These are phyloP conservation scores for Perccottus glenii DNA, from an alignment of 2,113 vertebrate genomes.

Conservation along the genomic window DNA sequence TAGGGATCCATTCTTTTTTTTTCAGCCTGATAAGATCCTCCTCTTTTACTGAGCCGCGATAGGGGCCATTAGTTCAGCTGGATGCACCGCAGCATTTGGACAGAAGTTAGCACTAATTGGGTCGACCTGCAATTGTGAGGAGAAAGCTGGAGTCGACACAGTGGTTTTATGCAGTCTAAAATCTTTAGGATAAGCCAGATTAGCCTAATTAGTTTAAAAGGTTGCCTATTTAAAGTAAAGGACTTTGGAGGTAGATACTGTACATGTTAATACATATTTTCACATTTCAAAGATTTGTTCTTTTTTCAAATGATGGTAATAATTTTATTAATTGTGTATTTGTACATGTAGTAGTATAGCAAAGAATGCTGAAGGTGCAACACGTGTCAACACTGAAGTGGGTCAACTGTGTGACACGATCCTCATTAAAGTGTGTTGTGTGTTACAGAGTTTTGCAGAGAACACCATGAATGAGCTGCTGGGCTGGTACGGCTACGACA, in stretches of 20 bases:
- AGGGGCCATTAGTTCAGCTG: slow-evolving; percentile 34
- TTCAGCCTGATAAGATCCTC: slow-evolving; percentile 27
- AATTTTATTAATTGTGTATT: slow-evolving; percentile 7
- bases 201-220: slow-evolving; percentile 24
- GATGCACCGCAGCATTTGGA: slow-evolving; percentile 31
- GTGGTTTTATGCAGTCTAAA: slow-evolving; percentile 2
- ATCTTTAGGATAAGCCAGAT: slow-evolving; percentile 21
- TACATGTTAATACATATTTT: slow-evolving; percentile 1
- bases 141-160: not conserved
- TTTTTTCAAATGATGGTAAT: not conserved
- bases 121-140: slow-evolving; percentile 23
- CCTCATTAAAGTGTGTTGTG: slow-evolving; percentile 46
- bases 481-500: slow-evolving; percentile 99
- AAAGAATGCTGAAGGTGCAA: not conserved
- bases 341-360: not conserved
- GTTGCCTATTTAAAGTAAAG: slow-evolving; percentile 15
- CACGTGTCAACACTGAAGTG: not conserved
- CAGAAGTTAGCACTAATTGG: slow-evolving; percentile 42
- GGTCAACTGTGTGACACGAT: not conserved
- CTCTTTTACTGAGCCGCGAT: slow-evolving; percentile 34
- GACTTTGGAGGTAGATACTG: slow-evolving; percentile 3
- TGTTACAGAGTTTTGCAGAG: slow-evolving; percentile 96
- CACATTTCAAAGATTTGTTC: slow-evolving; percentile 20
- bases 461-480: slow-evolving; percentile 99
- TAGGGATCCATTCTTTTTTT: slow-evolving; percentile 28